Evolutionary conservation across 1,140 invertebrate species (phyloP), one percentile per base, ranked within the genome.

Genomic region (Caenorhabditis inopinata): DNA sequence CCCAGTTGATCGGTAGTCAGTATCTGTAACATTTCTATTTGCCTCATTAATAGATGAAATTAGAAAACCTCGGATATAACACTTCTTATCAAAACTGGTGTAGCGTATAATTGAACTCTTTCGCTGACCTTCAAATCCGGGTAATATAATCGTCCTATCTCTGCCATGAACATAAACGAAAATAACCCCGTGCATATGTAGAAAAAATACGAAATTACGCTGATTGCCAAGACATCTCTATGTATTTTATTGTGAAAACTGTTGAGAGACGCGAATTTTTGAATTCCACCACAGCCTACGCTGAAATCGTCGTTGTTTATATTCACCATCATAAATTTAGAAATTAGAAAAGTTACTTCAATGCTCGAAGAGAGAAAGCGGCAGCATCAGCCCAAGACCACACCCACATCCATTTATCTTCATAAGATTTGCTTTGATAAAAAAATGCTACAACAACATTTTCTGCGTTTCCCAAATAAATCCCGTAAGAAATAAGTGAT

Each of bases 221-320:
- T 68, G 12, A 68, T 18, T 16, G 38, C 21, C 3, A 68, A 18
- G 23, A 68, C 58, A 42, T 38, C 58, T 38, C n/a, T 4, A 21
- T 68, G 58, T 18, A 68, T 68, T 68, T 68, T 68, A 18, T 68
- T 68, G 32, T 68, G 58, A 14, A 68, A 68, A n/a, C 38, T 68
- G 58, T 68, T 68, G 2, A 68, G n/a, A 7, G 58, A 68, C 0
- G 58, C 58, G 18, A 68, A 68, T 21, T 68, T 68, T 18, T 68
- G 58, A 21, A 68, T 68, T 21, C 58, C 58, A 9, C 58, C 58
- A 68, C 58, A 68, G 0, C 58, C 58, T 9, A 68, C 58, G 7
- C 58, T 68, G 32, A 42, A 68, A 16, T 21, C 23, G 4, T 21
- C n/a, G n/a, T n/a, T n/a, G n/a, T n/a, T n/a, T n/a, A n/a, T n/a